Base-by-base conservation (phyloP, 2,113 vertebrate genomes). In the Oceanodroma tethys region DNA sequence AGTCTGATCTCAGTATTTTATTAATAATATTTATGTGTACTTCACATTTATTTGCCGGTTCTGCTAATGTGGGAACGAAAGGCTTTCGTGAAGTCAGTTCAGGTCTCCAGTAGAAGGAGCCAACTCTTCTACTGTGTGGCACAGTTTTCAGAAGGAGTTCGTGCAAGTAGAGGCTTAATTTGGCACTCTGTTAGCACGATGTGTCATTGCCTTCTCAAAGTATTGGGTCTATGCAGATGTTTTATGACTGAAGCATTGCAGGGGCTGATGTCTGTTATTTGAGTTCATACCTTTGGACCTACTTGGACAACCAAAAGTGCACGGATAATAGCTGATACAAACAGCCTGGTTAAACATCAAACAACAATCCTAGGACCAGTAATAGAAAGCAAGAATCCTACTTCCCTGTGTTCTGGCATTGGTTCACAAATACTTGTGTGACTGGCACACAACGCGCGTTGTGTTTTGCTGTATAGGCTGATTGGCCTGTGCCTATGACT, bases 391-490 rank as follows among this genome's bases (percentile, higher is more conserved):
- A 65, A 36, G 68, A 71, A 65, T 68, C 25, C 22, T 26, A 3
- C 42, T 62, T 79, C 12, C 16, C 13, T 1, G 0, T 30, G 18
- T 76, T 56, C 29, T n/a, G 68, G 16, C 36, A 7, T 18, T 50
- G 25, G 34, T 67, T 85, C 21, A 4, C 50, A 34, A 81, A 29
- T 47, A 25, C 10, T 52, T 66, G 21, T 34, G 40, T 80, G 40
- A 42, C 78, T 68, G 59, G 50, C 25, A 38, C 12, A 9, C 32
- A 34, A 2, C 0, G 1, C 3, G 4, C 1, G 1, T 16, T 59
- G 13, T 71, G 18, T 50, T 70, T 60, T 56, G 40, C 32, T 84
- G n/a, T 60, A 10, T 21, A 34, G 26, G 34, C 66, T 62, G 52
- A 27, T 42, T 36, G 36, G 23, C 21, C 42, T 34, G 4, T 56